Percentiles rank a stretch among this genome's conserved stretches.
Evolutionary conservation across 2,113 vertebrate genomes (phyloP).

Genomic region (Calyptomena viridis): DNA sequence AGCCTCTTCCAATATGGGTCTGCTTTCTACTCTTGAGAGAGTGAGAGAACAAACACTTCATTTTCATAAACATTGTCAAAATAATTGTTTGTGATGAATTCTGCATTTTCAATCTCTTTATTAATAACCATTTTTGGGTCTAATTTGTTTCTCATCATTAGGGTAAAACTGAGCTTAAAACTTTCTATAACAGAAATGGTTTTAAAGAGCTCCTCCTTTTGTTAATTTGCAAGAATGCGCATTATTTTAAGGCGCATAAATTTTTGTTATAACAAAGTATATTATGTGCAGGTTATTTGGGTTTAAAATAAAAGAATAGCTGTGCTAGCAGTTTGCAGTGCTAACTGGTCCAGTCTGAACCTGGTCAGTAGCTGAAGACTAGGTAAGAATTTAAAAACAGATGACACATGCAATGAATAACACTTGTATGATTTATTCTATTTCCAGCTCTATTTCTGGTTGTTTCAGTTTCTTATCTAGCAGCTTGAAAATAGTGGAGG

Average conservation of each 20-base stretch:
- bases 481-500: neutral
- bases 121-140: neutral
- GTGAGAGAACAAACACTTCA: neutral
- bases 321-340: neutral
- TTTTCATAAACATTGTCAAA: neutral
- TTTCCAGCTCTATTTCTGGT: neutral
- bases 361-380: neutral
- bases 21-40: neutral
- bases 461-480: neutral
- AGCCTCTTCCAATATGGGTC: neutral
- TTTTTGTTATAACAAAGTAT: neutral
- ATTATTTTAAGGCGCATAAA: neutral
- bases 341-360: neutral
- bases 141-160: neutral
- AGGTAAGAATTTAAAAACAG: neutral
- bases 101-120: neutral
- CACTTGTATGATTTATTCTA: neutral
- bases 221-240: neutral
- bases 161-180: neutral
- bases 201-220: neutral
- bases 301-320: neutral
- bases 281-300: neutral
- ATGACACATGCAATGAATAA: neutral
- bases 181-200: accelerated
- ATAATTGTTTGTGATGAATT: neutral